Base-by-base conservation (phyloP, 2,888 invertebrate genomes). In the Eurois occulta region DNA sequence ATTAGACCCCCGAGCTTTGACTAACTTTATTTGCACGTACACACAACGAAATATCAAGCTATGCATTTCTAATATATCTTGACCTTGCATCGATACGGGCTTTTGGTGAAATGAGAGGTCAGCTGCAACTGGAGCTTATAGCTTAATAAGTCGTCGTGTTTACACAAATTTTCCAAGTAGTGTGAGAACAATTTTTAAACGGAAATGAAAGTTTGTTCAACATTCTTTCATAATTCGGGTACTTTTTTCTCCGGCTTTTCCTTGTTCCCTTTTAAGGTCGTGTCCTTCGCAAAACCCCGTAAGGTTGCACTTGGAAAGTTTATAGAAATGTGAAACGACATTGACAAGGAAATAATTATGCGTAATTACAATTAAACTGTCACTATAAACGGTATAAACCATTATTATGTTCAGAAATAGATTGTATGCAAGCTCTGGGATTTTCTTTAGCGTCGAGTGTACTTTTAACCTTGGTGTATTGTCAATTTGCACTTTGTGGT, bases 191-290 rank as follows among this genome's bases (percentile, higher is more conserved):
- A 78, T 62, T 62, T 64, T 46, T 58, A 72, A 80, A 55, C 77
- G 85, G 88, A 88, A 80, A 76, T 74, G 85, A 83, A 89, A 89
- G 87, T 82, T 62, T 38, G 70, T 72, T 72, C 55, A 62, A 71
- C 67, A 71, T 85, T 82, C 78, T 65, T 87, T 78, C 60, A 79
- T 73, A 69, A 85, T 81, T 81, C 28, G 38, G 55, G 52, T 79
- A 78, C 75, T 72, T 62, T 84, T 84, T 83, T 74, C 67, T 71
- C 69, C 2, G 79, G 81, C 67, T 72, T 88, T 88, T 86, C 81
- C 85, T 85, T 41, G 46, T 80, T 43, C 21, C 7, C 0, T 41
- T 66, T 52, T 41, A 78, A 75, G 64, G 43, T 64, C 52, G 18
- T 76, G 72, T 80, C 86, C 83, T 83, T 86, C 72, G n/a, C 52